phyloP scores from a whole-genome alignment of 2,113 vertebrate species.

The Rhinopithecus roxellana region DNA sequence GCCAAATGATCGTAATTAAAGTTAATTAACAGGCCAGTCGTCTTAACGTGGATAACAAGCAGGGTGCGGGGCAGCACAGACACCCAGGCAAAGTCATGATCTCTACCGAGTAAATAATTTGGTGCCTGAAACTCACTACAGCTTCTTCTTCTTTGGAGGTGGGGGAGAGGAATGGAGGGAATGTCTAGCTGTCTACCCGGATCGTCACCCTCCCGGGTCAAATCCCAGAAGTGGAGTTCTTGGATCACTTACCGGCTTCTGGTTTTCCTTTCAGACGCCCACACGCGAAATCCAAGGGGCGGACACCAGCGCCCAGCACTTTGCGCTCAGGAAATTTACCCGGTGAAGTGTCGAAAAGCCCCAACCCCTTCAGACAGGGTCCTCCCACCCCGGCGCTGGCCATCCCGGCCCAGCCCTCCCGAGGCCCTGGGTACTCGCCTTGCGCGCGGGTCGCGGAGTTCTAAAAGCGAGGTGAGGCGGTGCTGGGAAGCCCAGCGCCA shows the following conservation, averaged over 20 bases:
- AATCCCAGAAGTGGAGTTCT: background rate
- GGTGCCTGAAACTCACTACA: constrained; percentile 27
- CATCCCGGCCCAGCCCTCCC: background rate
- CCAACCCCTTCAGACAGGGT: accelerated
- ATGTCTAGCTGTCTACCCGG: background rate
- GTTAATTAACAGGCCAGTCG: constrained; percentile 52
- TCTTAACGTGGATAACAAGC: background rate
- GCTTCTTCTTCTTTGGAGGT: background rate
- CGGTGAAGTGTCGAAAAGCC: background rate
- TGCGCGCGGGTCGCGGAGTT: background rate
- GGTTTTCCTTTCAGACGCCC: constrained; percentile 66
- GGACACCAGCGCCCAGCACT: background rate
- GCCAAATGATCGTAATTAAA: constrained; percentile 56
- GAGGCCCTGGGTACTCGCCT: background rate
- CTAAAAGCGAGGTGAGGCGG: background rate
- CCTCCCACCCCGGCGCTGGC: background rate
- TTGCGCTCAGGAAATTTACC: background rate
- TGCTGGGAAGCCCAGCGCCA: background rate
- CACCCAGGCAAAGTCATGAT: background rate
- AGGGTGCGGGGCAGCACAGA: background rate
- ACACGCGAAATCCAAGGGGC: constrained; percentile 22
- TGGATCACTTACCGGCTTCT: constrained; percentile 40
- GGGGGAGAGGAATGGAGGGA: background rate
- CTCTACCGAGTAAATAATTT: background rate
- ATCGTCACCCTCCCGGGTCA: background rate